Base-by-base conservation (phyloP, 2,797 vertebrate species). In the Phataginus tetradactyla region DNA sequence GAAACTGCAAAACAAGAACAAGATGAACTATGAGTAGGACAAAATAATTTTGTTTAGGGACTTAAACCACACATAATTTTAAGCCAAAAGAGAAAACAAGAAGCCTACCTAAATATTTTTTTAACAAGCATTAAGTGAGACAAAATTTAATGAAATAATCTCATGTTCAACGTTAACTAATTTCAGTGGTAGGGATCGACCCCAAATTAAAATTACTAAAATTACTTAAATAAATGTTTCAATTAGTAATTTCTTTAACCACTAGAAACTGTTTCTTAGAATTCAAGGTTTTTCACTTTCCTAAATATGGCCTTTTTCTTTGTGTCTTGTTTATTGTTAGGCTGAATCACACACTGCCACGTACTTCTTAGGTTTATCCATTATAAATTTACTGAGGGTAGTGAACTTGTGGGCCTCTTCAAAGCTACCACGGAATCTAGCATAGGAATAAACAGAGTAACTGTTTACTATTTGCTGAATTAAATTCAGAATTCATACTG, bases 111-210 rank as follows among this genome's bases (percentile, higher is more conserved):
- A 69, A 32, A 45, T n/a, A 63, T 93, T 87, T 72, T 83, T 92
- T 94, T 63, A 95, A 91, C 13, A 88, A 91, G 29, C 18, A 64
- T 64, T 86, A 86, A 77, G 21, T 10, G 18, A 86, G 4, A 20
- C 0, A 92, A 90, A 86, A 95, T 57, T 80, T 74, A 93, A 25
- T 39, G 39, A 94, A 66, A 53, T 66, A 90, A 6, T 94, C 39
- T 86, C 20, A 86, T 55, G 49, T 71, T 77, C 15, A 53, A n/a
- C 20, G 49, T 59, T 75, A 91, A 93, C 80, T 90, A 64, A 87
- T 61, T 91, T 66, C 59, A 72, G 12, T 45, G 29, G 57, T 45
- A n/a, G 27, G 75, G 37, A 21, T 94, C 34, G 66, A 81, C 12
- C 5, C 13, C 49, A 64, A 96, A 88, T 5, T 74, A 72, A 69